phyloP scores from a whole-genome alignment of 2,888 invertebrate species.

The Nyleta sp. region DNA sequence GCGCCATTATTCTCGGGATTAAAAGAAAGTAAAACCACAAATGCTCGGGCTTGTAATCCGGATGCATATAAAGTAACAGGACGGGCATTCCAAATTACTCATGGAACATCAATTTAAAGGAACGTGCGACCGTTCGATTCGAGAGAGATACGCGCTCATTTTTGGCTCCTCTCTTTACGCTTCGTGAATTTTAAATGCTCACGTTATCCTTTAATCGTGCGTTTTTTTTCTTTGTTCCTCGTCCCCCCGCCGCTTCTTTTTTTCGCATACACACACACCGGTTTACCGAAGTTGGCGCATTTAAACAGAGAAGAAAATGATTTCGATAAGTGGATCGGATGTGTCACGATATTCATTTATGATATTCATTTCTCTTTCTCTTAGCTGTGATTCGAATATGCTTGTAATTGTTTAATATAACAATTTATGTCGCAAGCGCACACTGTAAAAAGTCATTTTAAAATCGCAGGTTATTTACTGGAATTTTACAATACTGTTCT shows the following conservation, averaged over 20 bases:
- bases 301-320: slow-evolving; percentile 45
- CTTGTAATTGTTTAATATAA: too few species aligned
- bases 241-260: neutral
- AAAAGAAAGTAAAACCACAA: slow-evolving; percentile 62
- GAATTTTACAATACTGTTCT: too few species aligned
- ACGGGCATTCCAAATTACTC: slow-evolving; percentile 64
- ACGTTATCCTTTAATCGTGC: slow-evolving; percentile 61
- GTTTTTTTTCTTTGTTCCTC: slow-evolving; percentile 23
- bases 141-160: slow-evolving; percentile 56
- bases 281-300: slow-evolving; percentile 47
- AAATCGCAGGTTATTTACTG: too few species aligned
- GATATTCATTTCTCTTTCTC: slow-evolving; percentile 1
- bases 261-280: slow-evolving; percentile 30
- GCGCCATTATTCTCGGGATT: slow-evolving; percentile 55
- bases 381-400: too few species aligned
- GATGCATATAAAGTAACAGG: slow-evolving; percentile 62
- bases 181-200: slow-evolving; percentile 64
- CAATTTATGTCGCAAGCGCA: too few species aligned
- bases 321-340: slow-evolving; percentile 53
- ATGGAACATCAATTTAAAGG: slow-evolving; percentile 64
- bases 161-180: slow-evolving; percentile 57
- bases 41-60: slow-evolving; percentile 55
- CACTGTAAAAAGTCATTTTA: too few species aligned
- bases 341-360: slow-evolving; percentile 19
- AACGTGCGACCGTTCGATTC: slow-evolving; percentile 63